Percentiles rank a stretch among this genome's conserved stretches.
Evolutionary conservation across 2,113 vertebrate species (phyloP).

Genomic region (Elanus axillaris): DNA sequence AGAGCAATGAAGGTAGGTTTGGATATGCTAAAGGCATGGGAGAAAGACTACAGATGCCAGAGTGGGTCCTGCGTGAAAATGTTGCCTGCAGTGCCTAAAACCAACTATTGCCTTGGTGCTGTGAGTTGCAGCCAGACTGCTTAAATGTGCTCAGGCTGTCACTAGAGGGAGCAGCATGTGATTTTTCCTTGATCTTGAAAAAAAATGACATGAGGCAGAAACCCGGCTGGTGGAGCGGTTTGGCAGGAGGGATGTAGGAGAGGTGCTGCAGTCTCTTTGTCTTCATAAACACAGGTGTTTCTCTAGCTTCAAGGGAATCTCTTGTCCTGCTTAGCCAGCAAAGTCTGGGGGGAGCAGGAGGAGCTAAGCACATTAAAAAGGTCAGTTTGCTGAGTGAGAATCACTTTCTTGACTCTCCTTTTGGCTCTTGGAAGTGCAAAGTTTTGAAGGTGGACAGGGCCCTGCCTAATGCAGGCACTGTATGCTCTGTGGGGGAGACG

Average conservation of each 20-base stretch:
- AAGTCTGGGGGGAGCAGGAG: background rate
- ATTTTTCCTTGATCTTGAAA: background rate
- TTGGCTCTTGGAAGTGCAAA: background rate
- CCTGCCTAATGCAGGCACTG: background rate
- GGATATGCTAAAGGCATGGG: background rate
- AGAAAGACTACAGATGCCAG: background rate
- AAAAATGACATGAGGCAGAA: background rate
- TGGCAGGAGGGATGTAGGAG: background rate
- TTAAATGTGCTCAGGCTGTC: background rate
- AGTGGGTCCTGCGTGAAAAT: background rate
- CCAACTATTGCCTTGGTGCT: background rate
- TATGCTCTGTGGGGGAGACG: background rate
- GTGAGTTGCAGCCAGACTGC: fast-evolving
- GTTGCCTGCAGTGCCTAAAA: background rate
- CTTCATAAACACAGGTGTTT: background rate
- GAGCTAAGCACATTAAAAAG: background rate
- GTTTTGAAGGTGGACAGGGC: background rate
- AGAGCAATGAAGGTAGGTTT: background rate
- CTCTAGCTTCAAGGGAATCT: background rate
- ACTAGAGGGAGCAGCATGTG: conserved; percentile 25
- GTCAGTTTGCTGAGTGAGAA: background rate
- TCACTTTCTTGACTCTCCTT: background rate
- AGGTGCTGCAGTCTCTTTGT: background rate
- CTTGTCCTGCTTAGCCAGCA: background rate
- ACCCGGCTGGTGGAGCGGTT: background rate